Conservation (phyloP, 30 jellyfish, hydroid and myxozoan genomes). For the Rhopilema esculentum region DNA sequence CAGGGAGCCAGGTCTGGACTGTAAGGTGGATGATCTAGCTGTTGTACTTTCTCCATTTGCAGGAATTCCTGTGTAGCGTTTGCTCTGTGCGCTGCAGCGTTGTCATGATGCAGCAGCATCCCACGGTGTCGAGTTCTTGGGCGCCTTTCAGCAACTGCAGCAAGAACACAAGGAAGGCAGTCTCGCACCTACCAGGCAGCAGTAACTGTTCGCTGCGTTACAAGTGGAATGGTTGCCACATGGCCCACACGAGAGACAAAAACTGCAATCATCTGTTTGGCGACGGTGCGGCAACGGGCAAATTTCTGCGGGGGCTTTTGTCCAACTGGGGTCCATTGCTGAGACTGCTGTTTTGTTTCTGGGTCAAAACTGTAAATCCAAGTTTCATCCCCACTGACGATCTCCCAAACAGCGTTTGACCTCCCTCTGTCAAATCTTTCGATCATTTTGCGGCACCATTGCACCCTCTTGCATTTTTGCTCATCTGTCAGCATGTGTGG, state of each 20-base stretch:
- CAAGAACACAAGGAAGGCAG: conserved; percentile 4
- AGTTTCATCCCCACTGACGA: conserved; percentile 13
- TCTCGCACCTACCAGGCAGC: neutral
- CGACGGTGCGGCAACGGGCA: conserved; percentile 19
- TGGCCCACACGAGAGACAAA: conserved; percentile 28
- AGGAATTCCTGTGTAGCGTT: no score
- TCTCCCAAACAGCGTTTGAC: conserved; percentile 37
- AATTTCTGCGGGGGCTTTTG: conserved; percentile 24
- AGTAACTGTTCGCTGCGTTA: neutral
- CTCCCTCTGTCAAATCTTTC: conserved; percentile 25
- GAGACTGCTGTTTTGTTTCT: conserved; percentile 18
- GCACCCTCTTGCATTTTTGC: conserved; percentile 20
- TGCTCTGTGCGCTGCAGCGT: conserved; percentile 3
- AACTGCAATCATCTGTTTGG: conserved; percentile 14
- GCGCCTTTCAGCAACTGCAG: conserved; percentile 12
- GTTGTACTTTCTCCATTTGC: no score
- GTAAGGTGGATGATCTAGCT: no score
- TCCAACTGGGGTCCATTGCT: conserved; percentile 28
- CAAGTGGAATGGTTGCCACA: conserved; percentile 25
- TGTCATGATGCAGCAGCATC: conserved; percentile 4
- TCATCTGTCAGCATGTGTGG: conserved; percentile 13
- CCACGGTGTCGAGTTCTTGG: conserved; percentile 2
- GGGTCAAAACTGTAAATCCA: conserved; percentile 22
- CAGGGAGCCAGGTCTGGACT: conserved; percentile 71
- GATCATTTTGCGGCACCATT: neutral